These are phyloP conservation scores for Cataglyphis cursor DNA, from an alignment of 2,888 invertebrate species.

Conservation along the genomic window DNA sequence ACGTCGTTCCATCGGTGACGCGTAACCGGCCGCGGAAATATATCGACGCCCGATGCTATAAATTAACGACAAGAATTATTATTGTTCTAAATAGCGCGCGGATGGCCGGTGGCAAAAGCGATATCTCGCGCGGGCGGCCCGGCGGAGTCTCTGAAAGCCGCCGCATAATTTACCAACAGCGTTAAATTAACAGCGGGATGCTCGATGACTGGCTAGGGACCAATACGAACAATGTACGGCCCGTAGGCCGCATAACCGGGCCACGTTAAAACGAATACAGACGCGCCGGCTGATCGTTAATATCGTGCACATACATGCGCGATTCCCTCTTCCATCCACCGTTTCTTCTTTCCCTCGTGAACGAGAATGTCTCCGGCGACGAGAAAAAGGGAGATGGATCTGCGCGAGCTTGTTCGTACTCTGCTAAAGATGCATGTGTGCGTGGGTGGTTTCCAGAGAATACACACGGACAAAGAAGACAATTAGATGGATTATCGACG, in stretches of 20 bases:
- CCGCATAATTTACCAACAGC: conserved; percentile 73
- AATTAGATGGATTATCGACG: conserved; percentile 70
- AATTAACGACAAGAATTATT: conserved; percentile 70
- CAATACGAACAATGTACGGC: conserved; percentile 65
- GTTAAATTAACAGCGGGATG: conserved; percentile 72
- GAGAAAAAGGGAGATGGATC: conserved; percentile 59
- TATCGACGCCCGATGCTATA: conserved; percentile 58
- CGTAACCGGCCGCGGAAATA: conserved; percentile 39
- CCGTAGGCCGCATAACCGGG: conserved; percentile 30
- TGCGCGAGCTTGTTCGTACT: conserved; percentile 46
- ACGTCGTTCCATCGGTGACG: conserved; percentile 31
- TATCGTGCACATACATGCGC: background rate
- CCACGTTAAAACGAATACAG: conserved; percentile 57
- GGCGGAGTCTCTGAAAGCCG: conserved; percentile 61
- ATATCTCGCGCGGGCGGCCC: conserved; percentile 63
- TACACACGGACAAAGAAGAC: conserved; percentile 59
- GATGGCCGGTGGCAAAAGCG: conserved; percentile 55
- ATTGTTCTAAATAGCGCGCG: conserved; percentile 58
- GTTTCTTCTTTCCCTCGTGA: conserved; percentile 41
- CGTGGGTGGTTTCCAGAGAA: conserved; percentile 37
- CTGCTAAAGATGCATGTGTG: conserved; percentile 31
- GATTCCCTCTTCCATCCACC: background rate
- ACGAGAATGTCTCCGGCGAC: conserved; percentile 41
- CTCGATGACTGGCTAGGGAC: conserved; percentile 74
- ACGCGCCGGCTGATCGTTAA: conserved; percentile 56